These are phyloP conservation scores for Melanocharis versteri DNA, from an alignment of 2,113 vertebrate genomes.

Conservation along the genomic window DNA sequence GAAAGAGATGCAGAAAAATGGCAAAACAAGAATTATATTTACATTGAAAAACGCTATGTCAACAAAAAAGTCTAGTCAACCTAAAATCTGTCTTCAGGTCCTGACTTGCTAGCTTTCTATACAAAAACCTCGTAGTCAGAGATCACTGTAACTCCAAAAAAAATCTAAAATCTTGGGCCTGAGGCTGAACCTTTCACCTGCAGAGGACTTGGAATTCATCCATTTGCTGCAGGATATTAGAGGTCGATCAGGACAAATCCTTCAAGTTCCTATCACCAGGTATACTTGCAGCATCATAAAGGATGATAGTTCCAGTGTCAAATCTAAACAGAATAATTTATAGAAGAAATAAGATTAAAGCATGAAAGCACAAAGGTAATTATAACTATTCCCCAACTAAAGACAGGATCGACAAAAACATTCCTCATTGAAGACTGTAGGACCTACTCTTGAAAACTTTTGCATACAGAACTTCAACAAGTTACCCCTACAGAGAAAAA, in stretches of 20 bases:
- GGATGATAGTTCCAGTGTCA: background rate
- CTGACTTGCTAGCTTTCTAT: background rate
- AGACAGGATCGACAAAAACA: background rate
- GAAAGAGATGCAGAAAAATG: background rate
- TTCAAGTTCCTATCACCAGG: background rate
- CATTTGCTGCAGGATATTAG: background rate
- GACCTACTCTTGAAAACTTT: background rate
- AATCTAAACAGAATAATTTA: background rate
- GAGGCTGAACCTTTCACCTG: background rate
- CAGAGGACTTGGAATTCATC: background rate
- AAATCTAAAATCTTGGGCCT: background rate
- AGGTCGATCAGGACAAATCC: background rate
- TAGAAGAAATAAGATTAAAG: background rate
- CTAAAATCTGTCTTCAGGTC: background rate
- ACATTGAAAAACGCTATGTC: background rate
- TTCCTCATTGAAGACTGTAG: background rate
- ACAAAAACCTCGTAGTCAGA: background rate
- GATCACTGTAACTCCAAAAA: background rate
- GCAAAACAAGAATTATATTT: background rate
- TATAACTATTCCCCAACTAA: background rate
- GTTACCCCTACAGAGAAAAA: background rate
- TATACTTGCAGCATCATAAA: background rate
- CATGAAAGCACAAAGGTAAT: background rate
- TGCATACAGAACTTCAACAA: background rate
- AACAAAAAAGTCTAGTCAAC: background rate